A percentile compares a stretch with the other conserved stretches of the same genome.
Evolutionary conservation across 2,797 vertebrate genomes (phyloP).

Genomic region (Pelodytes ibericus): DNA sequence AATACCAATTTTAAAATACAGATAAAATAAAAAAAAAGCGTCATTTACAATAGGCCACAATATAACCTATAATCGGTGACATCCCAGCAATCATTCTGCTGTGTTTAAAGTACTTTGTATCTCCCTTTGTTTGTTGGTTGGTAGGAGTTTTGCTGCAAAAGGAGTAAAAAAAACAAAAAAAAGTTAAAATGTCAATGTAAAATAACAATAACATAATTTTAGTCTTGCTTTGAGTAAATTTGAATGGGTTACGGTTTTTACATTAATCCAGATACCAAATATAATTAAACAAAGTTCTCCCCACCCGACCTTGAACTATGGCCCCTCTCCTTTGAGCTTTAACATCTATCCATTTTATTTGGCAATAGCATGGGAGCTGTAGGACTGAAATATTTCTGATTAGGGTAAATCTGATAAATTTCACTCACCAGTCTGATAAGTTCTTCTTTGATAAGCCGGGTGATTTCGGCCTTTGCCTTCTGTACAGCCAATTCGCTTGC

Average conservation of each 20-base stretch:
- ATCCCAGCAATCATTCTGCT: constrained; percentile 60
- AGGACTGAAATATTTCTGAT: too few species aligned
- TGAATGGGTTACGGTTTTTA: too few species aligned
- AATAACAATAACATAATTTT: too few species aligned
- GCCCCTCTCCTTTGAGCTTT: too few species aligned
- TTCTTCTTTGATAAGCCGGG: constrained; percentile 96
- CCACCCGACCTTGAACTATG: too few species aligned
- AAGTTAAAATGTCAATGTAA: too few species aligned
- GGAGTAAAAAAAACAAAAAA: constrained; percentile 56
- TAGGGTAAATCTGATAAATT: too few species aligned
- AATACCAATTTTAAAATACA: constrained; percentile 68
- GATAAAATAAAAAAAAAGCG: constrained; percentile 66
- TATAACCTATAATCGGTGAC: constrained; percentile 66
- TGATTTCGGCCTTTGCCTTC: constrained; percentile 98
- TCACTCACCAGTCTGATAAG: constrained; percentile 95
- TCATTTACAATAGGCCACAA: constrained; percentile 74
- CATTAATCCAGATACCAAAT: too few species aligned
- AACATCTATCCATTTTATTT: too few species aligned
- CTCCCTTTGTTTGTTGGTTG: constrained; percentile 98
- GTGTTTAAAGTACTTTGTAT: constrained; percentile 93
- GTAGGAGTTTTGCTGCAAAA: constrained; percentile 96
- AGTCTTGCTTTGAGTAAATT: too few species aligned
- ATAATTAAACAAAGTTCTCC: too few species aligned
- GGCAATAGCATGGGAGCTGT: too few species aligned
- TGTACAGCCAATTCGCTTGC: constrained; percentile 96